A percentile compares a stretch with the other conserved stretches of the same genome.
Evolutionary conservation across 2,888 invertebrate genomes (phyloP).

Genomic region (Drosophila tanythrix): DNA sequence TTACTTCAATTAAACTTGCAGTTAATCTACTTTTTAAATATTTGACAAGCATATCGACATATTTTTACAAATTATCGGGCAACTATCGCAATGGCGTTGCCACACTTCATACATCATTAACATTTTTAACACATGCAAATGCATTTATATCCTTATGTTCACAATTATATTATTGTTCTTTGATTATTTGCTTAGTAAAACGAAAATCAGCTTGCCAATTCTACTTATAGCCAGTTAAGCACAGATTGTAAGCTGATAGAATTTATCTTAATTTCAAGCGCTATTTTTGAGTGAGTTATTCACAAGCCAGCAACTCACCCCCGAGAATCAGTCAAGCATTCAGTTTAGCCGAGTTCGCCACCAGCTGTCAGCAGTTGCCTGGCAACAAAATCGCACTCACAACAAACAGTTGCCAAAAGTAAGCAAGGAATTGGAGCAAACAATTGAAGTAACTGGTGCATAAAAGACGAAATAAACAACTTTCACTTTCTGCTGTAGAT

Average conservation of each 20-base stretch:
- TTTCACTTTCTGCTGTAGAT: conserved; percentile 42
- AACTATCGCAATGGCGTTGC: neutral
- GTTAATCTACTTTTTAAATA: neutral
- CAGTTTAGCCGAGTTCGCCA: conserved; percentile 4
- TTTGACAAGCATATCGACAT: neutral
- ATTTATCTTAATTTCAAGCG: neutral
- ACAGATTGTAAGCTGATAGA: neutral
- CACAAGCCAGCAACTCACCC: neutral
- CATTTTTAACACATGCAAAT: neutral
- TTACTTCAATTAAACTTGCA: neutral
- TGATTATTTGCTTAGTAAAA: neutral
- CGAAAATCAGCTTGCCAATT: neutral
- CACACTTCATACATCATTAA: neutral
- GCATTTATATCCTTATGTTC: neutral
- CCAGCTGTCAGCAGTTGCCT: conserved; percentile 45
- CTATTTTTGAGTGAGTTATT: neutral
- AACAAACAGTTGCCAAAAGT: conserved; percentile 43
- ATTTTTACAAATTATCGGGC: neutral
- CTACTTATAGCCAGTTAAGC: neutral
- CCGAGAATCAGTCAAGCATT: neutral
- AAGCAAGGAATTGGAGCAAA: conserved; percentile 36
- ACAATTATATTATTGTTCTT: neutral
- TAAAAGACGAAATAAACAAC: conserved; percentile 44
- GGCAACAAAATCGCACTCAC: conserved; percentile 57
- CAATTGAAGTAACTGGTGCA: conserved; percentile 25